phyloP scores from a whole-genome alignment of 2,888 invertebrate genomes.

The Ferdinandea cuprea region DNA sequence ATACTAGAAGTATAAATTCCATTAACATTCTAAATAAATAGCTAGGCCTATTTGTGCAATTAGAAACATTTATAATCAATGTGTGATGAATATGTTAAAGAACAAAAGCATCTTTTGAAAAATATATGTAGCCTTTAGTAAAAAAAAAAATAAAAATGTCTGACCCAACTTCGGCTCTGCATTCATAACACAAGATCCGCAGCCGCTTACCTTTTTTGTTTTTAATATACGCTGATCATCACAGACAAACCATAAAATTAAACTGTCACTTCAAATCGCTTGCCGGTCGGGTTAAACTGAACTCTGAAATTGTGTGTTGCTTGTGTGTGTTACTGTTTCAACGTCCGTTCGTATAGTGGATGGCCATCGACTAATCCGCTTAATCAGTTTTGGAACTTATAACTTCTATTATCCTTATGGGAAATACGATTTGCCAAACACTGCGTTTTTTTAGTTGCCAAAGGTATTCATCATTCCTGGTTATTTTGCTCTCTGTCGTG shows the following conservation, averaged over 20 bases:
- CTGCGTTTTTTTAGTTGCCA: slow-evolving; percentile 32
- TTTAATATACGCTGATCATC: slow-evolving; percentile 79
- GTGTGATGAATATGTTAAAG: slow-evolving; percentile 6
- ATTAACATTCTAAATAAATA: slow-evolving; percentile 27
- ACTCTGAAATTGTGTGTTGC: slow-evolving; percentile 32
- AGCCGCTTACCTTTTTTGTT: slow-evolving; percentile 15
- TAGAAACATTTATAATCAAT: slow-evolving; percentile 25
- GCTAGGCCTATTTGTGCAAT: slow-evolving; percentile 3
- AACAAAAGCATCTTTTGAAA: neutral
- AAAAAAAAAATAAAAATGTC: slow-evolving; percentile 11
- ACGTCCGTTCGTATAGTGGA: slow-evolving; percentile 22
- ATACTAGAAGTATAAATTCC: slow-evolving; percentile 25
- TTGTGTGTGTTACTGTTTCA: slow-evolving; percentile 44
- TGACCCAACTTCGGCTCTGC: neutral
- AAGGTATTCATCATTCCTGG: slow-evolving; percentile 28
- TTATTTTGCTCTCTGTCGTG: slow-evolving; percentile 6
- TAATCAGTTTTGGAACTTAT: slow-evolving; percentile 56
- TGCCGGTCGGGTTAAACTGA: slow-evolving; percentile 73
- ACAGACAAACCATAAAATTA: slow-evolving; percentile 83
- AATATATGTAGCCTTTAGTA: neutral
- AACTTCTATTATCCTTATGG: slow-evolving; percentile 50
- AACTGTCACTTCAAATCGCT: slow-evolving; percentile 83
- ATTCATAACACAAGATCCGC: slow-evolving; percentile 11
- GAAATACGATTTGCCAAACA: slow-evolving; percentile 39
- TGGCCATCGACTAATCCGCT: slow-evolving; percentile 54